Evolutionary conservation across 1,140 invertebrate species (phyloP).

Genomic region (Nymphalis io): DNA sequence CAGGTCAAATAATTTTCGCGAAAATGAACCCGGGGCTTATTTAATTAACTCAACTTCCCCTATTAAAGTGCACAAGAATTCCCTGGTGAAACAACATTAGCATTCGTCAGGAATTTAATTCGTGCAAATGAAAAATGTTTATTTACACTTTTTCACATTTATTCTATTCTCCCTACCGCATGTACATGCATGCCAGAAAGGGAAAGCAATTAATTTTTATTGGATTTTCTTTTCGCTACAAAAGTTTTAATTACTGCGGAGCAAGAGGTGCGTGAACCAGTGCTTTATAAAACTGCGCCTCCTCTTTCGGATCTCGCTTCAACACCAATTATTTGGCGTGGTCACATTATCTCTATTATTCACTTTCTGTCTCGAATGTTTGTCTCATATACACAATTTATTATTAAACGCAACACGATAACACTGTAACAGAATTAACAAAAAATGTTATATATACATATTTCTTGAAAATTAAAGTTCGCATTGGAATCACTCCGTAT

Average conservation of each 20-base stretch:
- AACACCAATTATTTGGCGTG: constrained; percentile 68
- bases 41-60: constrained; percentile 77
- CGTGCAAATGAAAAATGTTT: constrained; percentile 68
- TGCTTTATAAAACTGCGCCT: constrained; percentile 57
- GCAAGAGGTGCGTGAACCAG: constrained; percentile 48
- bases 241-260: constrained; percentile 67
- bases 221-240: constrained; percentile 67
- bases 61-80: constrained; percentile 76
- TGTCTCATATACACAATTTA: constrained; percentile 49
- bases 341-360: constrained; percentile 62
- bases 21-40: constrained; percentile 73
- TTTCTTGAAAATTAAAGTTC: neutral
- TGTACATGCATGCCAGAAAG: constrained; percentile 51
- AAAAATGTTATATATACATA: neutral
- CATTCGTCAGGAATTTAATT: constrained; percentile 77
- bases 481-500: neutral
- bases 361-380: constrained; percentile 51
- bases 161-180: constrained; percentile 54
- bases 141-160: constrained; percentile 65
- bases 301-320: constrained; percentile 35
- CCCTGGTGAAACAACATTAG: constrained; percentile 76
- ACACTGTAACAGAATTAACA: neutral
- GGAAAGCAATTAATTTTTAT: constrained; percentile 68
- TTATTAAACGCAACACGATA: constrained; percentile 1
- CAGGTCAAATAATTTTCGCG: constrained; percentile 76